phyloP scores from a whole-genome alignment of 2,797 vertebrate species.

The Arnoldichthys spilopterus region DNA sequence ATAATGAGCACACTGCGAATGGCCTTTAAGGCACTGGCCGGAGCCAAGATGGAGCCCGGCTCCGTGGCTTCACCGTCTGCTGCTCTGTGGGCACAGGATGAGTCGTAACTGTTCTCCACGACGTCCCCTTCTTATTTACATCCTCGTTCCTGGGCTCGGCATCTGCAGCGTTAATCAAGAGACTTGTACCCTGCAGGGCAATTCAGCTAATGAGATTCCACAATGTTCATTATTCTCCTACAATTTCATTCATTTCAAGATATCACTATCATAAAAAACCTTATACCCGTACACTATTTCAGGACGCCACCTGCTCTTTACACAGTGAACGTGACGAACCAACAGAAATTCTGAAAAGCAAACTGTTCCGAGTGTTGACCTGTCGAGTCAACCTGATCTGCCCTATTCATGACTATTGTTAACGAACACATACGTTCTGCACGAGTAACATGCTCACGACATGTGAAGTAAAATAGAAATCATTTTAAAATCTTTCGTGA shows the following conservation, averaged over 20 bases:
- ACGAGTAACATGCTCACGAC: no score
- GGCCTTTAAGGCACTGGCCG: conserved; percentile 33
- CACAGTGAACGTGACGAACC: no score
- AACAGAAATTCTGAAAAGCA: no score
- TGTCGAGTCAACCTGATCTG: no score
- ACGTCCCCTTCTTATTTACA: conserved; percentile 57
- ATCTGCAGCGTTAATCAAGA: conserved; percentile 60
- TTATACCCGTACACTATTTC: not conserved
- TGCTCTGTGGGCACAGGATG: conserved; percentile 54
- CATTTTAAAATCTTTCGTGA: no score
- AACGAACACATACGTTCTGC: no score
- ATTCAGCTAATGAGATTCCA: conserved; percentile 21
- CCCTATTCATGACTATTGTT: no score
- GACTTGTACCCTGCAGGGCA: conserved; percentile 58
- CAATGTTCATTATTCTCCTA: conserved; percentile 26
- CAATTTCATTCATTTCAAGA: conserved; percentile 29
- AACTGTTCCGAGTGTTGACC: no score
- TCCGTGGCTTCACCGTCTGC: conserved; percentile 45
- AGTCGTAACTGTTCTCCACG: conserved; percentile 53
- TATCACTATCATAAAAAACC: not conserved
- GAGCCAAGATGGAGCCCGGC: conserved; percentile 46
- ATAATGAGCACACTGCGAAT: conserved; percentile 45
- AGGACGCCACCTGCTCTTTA: not conserved
- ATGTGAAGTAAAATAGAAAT: no score
- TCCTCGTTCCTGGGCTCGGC: conserved; percentile 46